Evolutionary conservation across 1,140 invertebrate species (phyloP).

Genomic region (Tribolium madens): DNA sequence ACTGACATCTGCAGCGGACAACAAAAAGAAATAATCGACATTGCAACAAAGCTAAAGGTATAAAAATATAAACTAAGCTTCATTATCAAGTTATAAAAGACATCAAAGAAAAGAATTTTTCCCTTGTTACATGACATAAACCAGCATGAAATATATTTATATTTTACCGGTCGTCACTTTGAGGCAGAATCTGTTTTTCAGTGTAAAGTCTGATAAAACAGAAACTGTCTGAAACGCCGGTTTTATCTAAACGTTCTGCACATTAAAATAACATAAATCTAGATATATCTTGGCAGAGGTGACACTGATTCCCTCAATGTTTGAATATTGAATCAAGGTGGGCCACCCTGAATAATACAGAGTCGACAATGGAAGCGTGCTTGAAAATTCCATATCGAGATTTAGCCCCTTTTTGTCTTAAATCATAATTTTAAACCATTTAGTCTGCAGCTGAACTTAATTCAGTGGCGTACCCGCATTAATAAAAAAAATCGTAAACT

Average conservation of each 20-base stretch:
- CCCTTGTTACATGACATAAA: neutral
- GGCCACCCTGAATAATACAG: conserved; percentile 21
- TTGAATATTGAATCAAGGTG: conserved; percentile 49
- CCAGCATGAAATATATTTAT: neutral
- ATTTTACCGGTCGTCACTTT: neutral
- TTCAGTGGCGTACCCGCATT: neutral
- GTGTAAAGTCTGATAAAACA: conserved; percentile 9
- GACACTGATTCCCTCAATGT: conserved; percentile 47
- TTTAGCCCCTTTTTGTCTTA: conserved; percentile 36
- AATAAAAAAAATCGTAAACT: neutral
- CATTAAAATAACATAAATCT: conserved; percentile 46
- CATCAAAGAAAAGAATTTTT: too few species aligned
- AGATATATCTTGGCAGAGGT: conserved; percentile 14
- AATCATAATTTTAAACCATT: conserved; percentile 36
- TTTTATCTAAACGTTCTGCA: conserved; percentile 35
- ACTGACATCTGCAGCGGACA: neutral
- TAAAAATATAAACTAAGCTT: too few species aligned
- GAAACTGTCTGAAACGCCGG: conserved; percentile 1
- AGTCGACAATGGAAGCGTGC: conserved; percentile 37
- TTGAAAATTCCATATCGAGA: conserved; percentile 41
- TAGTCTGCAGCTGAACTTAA: conserved; percentile 20
- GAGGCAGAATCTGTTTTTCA: neutral
- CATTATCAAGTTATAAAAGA: too few species aligned
- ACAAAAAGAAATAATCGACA: neutral
- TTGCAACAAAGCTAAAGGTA: too few species aligned